phyloP scores from a whole-genome alignment of 1,140 invertebrate genomes.

The Lutraria rhynchaena region DNA sequence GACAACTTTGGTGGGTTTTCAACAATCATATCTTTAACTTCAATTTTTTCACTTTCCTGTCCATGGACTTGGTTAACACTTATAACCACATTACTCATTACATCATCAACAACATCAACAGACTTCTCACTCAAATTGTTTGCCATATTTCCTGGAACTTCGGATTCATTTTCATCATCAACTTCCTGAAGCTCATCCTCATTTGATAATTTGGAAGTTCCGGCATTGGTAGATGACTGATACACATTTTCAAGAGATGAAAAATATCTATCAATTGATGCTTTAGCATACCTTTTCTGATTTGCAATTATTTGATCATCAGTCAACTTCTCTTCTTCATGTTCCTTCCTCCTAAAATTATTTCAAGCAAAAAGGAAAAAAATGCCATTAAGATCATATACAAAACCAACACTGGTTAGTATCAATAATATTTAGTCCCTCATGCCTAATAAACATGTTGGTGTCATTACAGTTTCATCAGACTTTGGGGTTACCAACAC shows the following conservation, averaged over 20 bases:
- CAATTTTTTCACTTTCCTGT: slow-evolving; percentile 13
- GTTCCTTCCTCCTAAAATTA: slow-evolving; percentile 63
- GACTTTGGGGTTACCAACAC: background rate
- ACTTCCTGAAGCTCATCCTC: slow-evolving; percentile 8
- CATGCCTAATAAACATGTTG: too few relatives aligned
- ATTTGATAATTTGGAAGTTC: background rate
- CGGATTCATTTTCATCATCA: slow-evolving; percentile 22
- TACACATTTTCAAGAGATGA: slow-evolving; percentile 69
- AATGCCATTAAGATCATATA: too few relatives aligned
- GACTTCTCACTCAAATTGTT: background rate
- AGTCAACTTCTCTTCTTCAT: slow-evolving; percentile 58
- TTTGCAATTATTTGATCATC: slow-evolving; percentile 63
- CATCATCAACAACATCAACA: slow-evolving; percentile 31
- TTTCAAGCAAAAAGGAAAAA: background rate
- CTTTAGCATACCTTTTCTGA: slow-evolving; percentile 68
- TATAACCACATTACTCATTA: slow-evolving; percentile 10
- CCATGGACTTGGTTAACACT: background rate
- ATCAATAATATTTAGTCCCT: too few relatives aligned
- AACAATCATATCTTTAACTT: background rate
- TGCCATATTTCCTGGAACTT: background rate
- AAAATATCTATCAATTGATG: slow-evolving; percentile 73
- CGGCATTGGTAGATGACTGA: slow-evolving; percentile 9
- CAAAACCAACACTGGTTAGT: too few relatives aligned
- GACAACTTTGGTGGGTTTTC: background rate
- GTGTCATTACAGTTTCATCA: background rate